These are phyloP conservation scores for Drosophila setifemur DNA, from an alignment of 1,140 invertebrate genomes.

Conservation along the genomic window DNA sequence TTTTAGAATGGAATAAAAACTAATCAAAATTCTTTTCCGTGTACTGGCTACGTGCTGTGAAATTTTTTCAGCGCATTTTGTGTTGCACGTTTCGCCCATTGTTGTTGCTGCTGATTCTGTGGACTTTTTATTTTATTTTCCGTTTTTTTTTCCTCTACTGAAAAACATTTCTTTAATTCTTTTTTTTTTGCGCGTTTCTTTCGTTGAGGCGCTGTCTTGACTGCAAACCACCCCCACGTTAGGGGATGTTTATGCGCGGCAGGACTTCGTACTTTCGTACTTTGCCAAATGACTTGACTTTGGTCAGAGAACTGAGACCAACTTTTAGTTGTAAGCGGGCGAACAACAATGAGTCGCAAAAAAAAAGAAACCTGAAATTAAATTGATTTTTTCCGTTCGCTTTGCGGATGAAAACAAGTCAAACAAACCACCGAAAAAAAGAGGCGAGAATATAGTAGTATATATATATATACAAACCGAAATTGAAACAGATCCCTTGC, in stretches of 20 bases:
- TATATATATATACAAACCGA: background rate
- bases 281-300: conserved; percentile 78
- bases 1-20: too few species aligned
- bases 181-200: conserved; percentile 37
- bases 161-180: conserved; percentile 70
- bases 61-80: conserved; percentile 72
- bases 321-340: conserved; percentile 29
- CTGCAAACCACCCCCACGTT: conserved; percentile 69
- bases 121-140: conserved; percentile 36
- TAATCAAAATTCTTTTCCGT: background rate
- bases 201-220: conserved; percentile 38
- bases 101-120: conserved; percentile 45
- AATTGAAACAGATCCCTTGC: conserved; percentile 3
- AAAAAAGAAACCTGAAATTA: conserved; percentile 35
- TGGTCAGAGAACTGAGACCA: conserved; percentile 49
- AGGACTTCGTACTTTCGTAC: conserved; percentile 56
- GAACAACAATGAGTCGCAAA: background rate
- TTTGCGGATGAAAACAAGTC: conserved; percentile 1
- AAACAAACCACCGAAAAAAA: background rate
- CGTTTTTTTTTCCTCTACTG: conserved; percentile 24
- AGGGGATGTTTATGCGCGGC: conserved; percentile 71
- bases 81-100: conserved; percentile 55
- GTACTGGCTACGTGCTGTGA: conserved; percentile 60
- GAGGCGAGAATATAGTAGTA: background rate
- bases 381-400: conserved; percentile 36